Evolutionary conservation across 2,888 invertebrate genomes (phyloP), one percentile per base, ranked within the genome.

Genomic region (Euplexia lucipara): DNA sequence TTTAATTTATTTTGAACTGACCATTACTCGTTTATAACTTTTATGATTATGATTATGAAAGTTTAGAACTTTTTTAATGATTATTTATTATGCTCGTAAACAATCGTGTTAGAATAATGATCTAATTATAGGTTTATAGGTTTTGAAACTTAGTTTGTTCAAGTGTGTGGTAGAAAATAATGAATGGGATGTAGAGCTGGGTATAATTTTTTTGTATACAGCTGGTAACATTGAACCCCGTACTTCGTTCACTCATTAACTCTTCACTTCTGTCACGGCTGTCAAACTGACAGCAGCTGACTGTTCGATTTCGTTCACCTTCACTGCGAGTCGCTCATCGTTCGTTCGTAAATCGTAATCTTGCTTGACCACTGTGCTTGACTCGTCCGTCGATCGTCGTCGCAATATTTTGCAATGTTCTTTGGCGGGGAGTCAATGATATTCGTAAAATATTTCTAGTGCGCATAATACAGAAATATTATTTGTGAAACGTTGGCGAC

Each of bases 381-480:
- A n/a, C n/a, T n/a, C n/a, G n/a, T n/a, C n/a, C 14, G 12, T 26
- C n/a, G 37, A 34, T 20, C 14, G 12, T 42, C 26, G 10, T 51
- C 26, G 58, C 49, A 57, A 75, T 78, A 71, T 78, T 78, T 71
- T 78, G 64, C 58, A 61, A 78, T 78, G 70, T 49, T 62, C 60
- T 42, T 64, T 70, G 71, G 76, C 72, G 75, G 51, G 56, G 64
- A 65, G 70, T 73, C 64, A 78, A 75, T 66, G 65, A 47, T 68
- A 63, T 52, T 63, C 37, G 45, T 58, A 63, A 61, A 61, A 75
- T 58, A 49, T 49, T 41, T 34, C 14, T 59, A 69, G 45, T 75
- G 79, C 76, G 76, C 69, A 65, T 60, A 54, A 26, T 41, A 71
- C 22, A 32, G 32, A 56, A 48, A 57, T 37, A 45, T 48, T 69